Percentiles rank a stretch among this genome's conserved stretches.
Conservation (phyloP, 2,888 invertebrate genomes). For the Phaedon cochleariae region DNA sequence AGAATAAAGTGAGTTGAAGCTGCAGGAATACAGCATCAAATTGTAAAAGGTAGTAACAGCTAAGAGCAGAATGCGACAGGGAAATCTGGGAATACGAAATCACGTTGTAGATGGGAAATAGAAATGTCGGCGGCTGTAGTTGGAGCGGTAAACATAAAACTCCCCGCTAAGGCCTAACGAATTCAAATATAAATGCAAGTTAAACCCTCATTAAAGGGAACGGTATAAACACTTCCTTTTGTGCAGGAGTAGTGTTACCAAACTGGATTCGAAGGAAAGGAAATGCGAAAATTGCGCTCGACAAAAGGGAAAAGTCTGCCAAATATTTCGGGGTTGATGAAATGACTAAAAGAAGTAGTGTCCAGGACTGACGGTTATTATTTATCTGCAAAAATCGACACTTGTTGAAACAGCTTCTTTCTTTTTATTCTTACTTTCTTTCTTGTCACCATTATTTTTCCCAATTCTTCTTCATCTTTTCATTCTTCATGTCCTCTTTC, state of each 20-base stretch:
- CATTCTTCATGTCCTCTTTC: no score
- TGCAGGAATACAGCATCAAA: not conserved
- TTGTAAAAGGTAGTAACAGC: slow-evolving; percentile 21
- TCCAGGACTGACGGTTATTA: no score
- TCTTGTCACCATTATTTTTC: no score
- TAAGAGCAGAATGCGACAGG: slow-evolving; percentile 23
- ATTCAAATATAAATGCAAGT: slow-evolving; percentile 33
- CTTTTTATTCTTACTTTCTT: no score
- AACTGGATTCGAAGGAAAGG: not conserved
- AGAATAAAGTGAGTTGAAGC: not conserved
- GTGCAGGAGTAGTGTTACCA: slow-evolving; percentile 9
- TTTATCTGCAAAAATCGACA: no score
- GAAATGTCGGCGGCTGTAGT: slow-evolving; percentile 24
- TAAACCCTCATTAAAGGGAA: slow-evolving; percentile 28
- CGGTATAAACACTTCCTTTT: slow-evolving; percentile 26
- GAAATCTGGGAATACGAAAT: slow-evolving; percentile 30
- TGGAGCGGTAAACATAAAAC: slow-evolving; percentile 29
- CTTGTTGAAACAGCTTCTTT: no score
- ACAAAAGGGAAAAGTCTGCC: not conserved
- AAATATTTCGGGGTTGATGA: not conserved
- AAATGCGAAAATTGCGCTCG: not conserved
- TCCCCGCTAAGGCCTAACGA: slow-evolving; percentile 28
- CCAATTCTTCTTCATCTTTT: no score
- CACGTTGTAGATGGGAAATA: slow-evolving; percentile 30
- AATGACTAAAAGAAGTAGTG: no score